A percentile compares a stretch with the other conserved stretches of the same genome.
Evolutionary conservation across 30 jellyfish, hydroid and myxozoan genomes (phyloP).

Genomic region (Calvadosia cruxmelitensis): DNA sequence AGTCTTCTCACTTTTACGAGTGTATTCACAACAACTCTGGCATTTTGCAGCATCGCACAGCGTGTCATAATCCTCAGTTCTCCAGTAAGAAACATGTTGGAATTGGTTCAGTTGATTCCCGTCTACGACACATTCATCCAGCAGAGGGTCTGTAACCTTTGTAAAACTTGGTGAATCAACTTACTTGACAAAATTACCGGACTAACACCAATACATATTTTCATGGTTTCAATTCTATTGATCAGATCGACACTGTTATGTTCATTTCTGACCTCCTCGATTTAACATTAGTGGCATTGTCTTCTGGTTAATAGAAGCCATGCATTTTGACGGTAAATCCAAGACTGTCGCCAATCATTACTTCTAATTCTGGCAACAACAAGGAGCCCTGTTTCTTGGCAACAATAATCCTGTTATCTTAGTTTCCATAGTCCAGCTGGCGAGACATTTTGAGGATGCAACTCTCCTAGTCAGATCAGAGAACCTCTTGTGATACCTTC

Average conservation of each 20-base stretch:
- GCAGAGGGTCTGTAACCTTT: conserved; percentile 1
- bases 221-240: too few species aligned
- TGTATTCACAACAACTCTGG: too few species aligned
- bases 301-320: background rate
- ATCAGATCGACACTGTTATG: conserved; percentile 3
- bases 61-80: conserved; percentile 8
- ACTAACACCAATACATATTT: background rate
- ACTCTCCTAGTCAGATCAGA: background rate
- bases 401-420: too few species aligned
- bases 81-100: background rate
- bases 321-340: background rate
- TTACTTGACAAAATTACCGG: too few species aligned
- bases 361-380: conserved; percentile 3
- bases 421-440: background rate
- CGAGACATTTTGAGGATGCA: background rate
- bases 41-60: background rate
- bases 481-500: too few species aligned
- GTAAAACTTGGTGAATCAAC: too few species aligned
- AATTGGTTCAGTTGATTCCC: background rate
- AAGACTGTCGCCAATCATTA: conserved; percentile 7
- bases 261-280: conserved; percentile 1
- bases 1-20: too few species aligned
- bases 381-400: background rate
- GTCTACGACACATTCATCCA: too few species aligned
- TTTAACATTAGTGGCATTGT: background rate